phyloP scores from a whole-genome alignment of 2,797 vertebrate species.

The Acanthurus tractus region DNA sequence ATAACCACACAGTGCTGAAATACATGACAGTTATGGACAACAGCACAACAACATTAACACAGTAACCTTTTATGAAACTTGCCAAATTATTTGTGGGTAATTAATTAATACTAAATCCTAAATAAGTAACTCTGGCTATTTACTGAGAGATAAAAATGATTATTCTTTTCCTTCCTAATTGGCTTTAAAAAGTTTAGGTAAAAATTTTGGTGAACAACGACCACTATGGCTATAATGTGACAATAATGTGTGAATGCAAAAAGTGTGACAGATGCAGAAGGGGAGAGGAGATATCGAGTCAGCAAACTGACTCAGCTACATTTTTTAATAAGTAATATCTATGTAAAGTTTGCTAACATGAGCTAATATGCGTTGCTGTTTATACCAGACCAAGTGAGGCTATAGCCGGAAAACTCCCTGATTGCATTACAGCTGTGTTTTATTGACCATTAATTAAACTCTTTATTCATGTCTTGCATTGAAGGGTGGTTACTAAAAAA shows the following conservation, averaged over 20 bases:
- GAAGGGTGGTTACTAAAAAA: background rate
- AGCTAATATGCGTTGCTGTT: too few species aligned
- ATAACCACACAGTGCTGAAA: slow-evolving; percentile 67
- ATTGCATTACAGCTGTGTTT: too few species aligned
- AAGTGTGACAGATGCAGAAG: slow-evolving; percentile 2
- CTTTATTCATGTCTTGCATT: slow-evolving; percentile 5
- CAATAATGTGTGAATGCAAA: slow-evolving; percentile 2
- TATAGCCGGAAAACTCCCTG: too few species aligned
- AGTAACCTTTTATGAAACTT: background rate
- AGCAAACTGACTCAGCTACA: background rate
- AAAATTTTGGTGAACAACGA: too few species aligned
- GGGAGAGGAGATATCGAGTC: background rate
- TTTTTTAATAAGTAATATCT: slow-evolving; percentile 3
- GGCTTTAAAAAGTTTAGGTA: too few species aligned
- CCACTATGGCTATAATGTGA: background rate
- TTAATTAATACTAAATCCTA: background rate
- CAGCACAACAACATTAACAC: slow-evolving; percentile 6
- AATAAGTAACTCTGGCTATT: background rate
- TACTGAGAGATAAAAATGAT: background rate
- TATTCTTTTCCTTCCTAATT: background rate
- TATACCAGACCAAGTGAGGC: too few species aligned
- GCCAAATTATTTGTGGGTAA: background rate
- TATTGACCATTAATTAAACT: too few species aligned
- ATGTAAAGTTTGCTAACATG: background rate
- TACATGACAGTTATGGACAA: slow-evolving; percentile 54